phyloP scores from a whole-genome alignment of 2,113 vertebrate genomes.

The Otolemur garnettii region DNA sequence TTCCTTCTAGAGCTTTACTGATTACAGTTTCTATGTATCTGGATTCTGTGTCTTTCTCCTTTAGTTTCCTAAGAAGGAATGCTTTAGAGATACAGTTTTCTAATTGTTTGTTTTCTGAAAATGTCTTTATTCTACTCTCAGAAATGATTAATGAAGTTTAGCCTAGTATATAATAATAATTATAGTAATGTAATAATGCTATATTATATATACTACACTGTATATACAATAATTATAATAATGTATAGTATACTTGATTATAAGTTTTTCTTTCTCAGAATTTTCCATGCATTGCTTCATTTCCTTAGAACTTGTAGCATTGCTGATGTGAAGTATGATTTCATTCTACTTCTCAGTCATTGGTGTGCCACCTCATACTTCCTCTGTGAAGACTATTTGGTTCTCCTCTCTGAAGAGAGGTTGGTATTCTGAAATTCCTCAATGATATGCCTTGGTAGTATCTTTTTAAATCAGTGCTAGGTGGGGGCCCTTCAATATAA shows the following conservation, averaged over 20 bases:
- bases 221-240: background rate
- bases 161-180: background rate
- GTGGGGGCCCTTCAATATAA: background rate
- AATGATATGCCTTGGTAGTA: background rate
- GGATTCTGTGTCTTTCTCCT: background rate
- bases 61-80: background rate
- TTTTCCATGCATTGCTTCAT: background rate
- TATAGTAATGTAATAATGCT: too few relatives aligned
- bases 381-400: background rate
- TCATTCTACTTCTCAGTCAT: background rate
- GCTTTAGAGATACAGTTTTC: background rate
- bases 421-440: background rate
- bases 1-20: background rate
- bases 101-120: constrained; percentile 29
- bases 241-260: background rate
- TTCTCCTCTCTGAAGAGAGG: background rate
- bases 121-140: constrained; percentile 30
- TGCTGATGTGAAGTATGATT: background rate
- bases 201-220: too few relatives aligned
- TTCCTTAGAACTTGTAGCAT: background rate
- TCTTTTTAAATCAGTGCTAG: background rate
- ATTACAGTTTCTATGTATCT: background rate
- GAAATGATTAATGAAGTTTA: background rate
- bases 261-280: background rate
- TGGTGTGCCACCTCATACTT: background rate